These are phyloP conservation scores for Cantharis lateralis DNA, from an alignment of 2,888 invertebrate genomes.

Conservation along the genomic window DNA sequence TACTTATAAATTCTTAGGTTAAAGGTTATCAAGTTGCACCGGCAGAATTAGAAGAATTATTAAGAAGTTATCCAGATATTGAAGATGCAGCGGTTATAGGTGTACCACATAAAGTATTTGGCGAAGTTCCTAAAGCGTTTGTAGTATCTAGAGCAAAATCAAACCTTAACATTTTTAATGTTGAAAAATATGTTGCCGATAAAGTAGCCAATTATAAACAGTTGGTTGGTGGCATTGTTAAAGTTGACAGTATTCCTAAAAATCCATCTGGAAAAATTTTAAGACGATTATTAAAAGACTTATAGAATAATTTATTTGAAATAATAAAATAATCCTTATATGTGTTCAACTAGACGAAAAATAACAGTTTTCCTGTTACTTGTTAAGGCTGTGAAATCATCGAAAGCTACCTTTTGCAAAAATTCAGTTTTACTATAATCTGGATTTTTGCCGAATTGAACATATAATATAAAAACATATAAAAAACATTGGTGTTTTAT, in stretches of 20 bases:
- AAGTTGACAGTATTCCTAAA: slow-evolving; percentile 73
- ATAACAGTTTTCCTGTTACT: too few species aligned
- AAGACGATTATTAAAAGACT: slow-evolving; percentile 46
- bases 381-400: too few species aligned
- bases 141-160: slow-evolving; percentile 61
- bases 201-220: slow-evolving; percentile 77
- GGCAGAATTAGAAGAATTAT: slow-evolving; percentile 77
- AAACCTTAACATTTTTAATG: slow-evolving; percentile 58
- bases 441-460: too few species aligned
- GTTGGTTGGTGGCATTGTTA: slow-evolving; percentile 67
- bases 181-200: slow-evolving; percentile 64
- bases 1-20: slow-evolving; percentile 6
- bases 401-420: too few species aligned
- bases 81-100: slow-evolving; percentile 83
- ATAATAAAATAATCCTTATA: background rate
- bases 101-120: slow-evolving; percentile 66
- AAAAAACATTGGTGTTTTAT: too few species aligned
- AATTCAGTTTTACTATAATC: too few species aligned
- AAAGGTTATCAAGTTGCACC: slow-evolving; percentile 79
- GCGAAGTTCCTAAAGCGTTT: slow-evolving; percentile 77
- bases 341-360: too few species aligned
- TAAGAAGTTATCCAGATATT: slow-evolving; percentile 73
- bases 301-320: background rate
- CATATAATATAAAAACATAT: too few species aligned
- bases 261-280: slow-evolving; percentile 79